phyloP scores from a whole-genome alignment of 2,113 vertebrate species.

The Ginglymostoma cirratum region DNA sequence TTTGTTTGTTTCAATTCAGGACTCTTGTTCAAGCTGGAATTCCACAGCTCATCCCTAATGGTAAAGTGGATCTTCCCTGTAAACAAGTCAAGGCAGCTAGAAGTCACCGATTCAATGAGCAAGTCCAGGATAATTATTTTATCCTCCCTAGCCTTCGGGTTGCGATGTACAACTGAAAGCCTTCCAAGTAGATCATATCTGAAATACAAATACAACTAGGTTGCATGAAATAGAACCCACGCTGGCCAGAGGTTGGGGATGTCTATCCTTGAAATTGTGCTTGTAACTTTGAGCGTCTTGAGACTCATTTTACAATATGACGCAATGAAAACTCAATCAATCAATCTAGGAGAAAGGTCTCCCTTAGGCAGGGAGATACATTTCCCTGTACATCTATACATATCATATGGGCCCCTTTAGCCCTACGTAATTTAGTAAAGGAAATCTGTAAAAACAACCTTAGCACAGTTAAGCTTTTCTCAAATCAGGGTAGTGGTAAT shows the following conservation, averaged over 20 bases:
- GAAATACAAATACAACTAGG: not conserved
- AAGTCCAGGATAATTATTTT: not conserved
- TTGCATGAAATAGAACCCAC: not conserved
- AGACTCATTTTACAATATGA: not conserved
- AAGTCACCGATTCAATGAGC: not conserved
- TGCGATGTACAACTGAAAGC: not conserved
- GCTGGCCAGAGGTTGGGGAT: not conserved
- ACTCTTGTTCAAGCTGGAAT: not conserved
- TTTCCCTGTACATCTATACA: not conserved
- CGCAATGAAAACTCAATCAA: not conserved
- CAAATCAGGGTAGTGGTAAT: not conserved
- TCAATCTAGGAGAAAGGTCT: not conserved
- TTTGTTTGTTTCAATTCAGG: not conserved
- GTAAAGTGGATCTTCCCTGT: not conserved
- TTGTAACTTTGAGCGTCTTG: not conserved
- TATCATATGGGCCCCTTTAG: not conserved
- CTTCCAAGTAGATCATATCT: not conserved
- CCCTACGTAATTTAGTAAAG: not conserved
- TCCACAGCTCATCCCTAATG: not conserved
- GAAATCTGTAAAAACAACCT: not conserved
- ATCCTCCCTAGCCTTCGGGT: not conserved
- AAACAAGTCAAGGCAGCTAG: not conserved
- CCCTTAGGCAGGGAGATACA: not conserved
- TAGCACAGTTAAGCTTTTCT: not conserved
- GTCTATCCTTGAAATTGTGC: not conserved